Evolutionary conservation across 2,888 invertebrate genomes (phyloP).

Genomic region (Cryptosula pallasiana): DNA sequence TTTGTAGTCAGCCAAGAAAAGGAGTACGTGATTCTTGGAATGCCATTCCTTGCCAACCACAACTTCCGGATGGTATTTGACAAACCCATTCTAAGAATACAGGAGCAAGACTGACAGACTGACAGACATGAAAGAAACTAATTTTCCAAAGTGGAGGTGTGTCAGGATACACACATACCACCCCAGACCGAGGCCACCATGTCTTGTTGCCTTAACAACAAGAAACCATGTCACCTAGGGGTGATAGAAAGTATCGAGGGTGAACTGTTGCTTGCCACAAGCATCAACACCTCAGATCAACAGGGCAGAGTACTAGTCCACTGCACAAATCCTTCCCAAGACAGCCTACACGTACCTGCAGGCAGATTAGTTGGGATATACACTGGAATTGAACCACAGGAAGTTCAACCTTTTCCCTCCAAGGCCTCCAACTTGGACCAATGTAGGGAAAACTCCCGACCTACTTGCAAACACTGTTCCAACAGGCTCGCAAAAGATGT

Average conservation of each 20-base stretch:
- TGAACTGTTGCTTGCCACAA: not conserved
- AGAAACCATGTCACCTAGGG: not conserved
- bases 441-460: too few species aligned
- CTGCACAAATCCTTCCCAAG: not conserved
- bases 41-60: not conserved
- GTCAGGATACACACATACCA: not conserved
- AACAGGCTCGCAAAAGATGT: too few species aligned
- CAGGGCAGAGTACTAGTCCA: not conserved
- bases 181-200: not conserved
- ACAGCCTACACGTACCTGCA: not conserved
- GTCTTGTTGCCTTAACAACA: not conserved
- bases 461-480: too few species aligned
- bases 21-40: not conserved
- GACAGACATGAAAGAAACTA: not conserved
- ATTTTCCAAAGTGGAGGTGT: not conserved
- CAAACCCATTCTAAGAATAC: not conserved
- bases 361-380: not conserved
- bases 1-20: not conserved
- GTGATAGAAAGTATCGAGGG: not conserved
- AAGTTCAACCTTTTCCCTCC: too few species aligned
- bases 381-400: too few species aligned
- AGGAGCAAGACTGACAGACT: not conserved
- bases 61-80: not conserved
- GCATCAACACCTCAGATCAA: not conserved
- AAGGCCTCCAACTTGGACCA: too few species aligned